These are phyloP conservation scores for Ophthalmolycus amberensis DNA, from an alignment of 2,113 vertebrate genomes.

Conservation along the genomic window DNA sequence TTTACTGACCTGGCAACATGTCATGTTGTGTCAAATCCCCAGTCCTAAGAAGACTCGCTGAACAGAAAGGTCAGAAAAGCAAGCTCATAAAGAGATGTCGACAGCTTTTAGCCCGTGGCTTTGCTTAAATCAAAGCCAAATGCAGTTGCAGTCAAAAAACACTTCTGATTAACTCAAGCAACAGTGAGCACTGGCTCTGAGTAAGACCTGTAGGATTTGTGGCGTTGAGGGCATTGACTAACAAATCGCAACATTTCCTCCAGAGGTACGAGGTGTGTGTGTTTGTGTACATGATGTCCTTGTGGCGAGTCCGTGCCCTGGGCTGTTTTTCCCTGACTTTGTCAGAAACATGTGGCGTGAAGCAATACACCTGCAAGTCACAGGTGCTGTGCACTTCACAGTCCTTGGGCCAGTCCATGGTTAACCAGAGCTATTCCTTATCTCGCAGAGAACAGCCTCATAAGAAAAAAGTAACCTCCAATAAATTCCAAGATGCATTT, in stretches of 20 bases:
- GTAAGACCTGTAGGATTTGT: slow-evolving; percentile 78
- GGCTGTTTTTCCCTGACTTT: slow-evolving; percentile 72
- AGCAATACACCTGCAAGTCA: slow-evolving; percentile 78
- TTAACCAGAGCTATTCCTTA: slow-evolving; percentile 57
- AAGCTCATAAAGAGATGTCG: slow-evolving; percentile 81
- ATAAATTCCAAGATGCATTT: slow-evolving; percentile 27
- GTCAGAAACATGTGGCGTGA: slow-evolving; percentile 74
- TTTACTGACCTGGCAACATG: slow-evolving; percentile 85
- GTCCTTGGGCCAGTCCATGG: slow-evolving; percentile 49
- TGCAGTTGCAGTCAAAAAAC: slow-evolving; percentile 81
- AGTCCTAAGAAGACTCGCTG: slow-evolving; percentile 80
- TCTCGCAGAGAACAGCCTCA: slow-evolving; percentile 55
- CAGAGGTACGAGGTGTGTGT: slow-evolving; percentile 60
- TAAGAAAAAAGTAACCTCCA: slow-evolving; percentile 33
- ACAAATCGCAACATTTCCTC: slow-evolving; percentile 76
- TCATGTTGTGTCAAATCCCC: slow-evolving; percentile 84
- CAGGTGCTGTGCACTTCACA: slow-evolving; percentile 67
- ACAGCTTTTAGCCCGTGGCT: slow-evolving; percentile 84
- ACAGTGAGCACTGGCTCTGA: slow-evolving; percentile 81
- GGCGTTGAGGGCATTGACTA: slow-evolving; percentile 78
- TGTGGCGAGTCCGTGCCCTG: slow-evolving; percentile 59
- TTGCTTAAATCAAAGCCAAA: slow-evolving; percentile 83
- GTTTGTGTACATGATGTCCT: slow-evolving; percentile 43
- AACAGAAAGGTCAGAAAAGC: slow-evolving; percentile 85
- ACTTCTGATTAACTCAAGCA: slow-evolving; percentile 84